phyloP scores from a whole-genome alignment of 2,113 vertebrate species.

The Alces alces region DNA sequence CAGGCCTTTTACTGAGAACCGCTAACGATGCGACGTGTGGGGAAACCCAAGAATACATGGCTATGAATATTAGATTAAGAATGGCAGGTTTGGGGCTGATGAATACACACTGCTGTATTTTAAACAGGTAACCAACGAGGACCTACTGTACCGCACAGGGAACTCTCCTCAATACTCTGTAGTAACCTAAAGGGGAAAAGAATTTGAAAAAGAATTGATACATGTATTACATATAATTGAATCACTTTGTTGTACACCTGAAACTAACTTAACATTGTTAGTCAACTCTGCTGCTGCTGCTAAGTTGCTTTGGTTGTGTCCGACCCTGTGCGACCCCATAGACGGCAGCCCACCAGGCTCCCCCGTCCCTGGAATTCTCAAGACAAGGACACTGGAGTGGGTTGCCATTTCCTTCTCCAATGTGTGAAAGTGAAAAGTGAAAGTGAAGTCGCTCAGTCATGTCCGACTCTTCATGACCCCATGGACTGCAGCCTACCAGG shows the following conservation, averaged over 20 bases:
- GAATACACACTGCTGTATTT: not conserved
- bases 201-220: not conserved
- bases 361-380: too few species aligned
- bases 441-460: too few species aligned
- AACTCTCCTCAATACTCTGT: not conserved
- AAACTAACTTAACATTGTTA: not conserved
- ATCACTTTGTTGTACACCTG: not conserved
- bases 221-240: not conserved
- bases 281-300: not conserved
- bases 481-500: too few species aligned
- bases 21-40: rapidly evolving
- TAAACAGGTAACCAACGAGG: not conserved
- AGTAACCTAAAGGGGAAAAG: not conserved
- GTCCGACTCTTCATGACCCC: too few species aligned
- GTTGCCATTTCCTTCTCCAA: too few species aligned
- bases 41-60: not conserved
- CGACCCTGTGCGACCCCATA: too few species aligned
- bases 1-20: not conserved
- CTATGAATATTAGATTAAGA: not conserved
- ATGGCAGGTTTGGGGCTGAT: not conserved
- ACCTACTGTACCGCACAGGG: rapidly evolving
- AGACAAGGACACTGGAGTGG: too few species aligned
- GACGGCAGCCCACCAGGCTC: too few species aligned
- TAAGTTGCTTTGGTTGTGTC: too few species aligned
- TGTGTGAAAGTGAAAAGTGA: too few species aligned